A percentile compares a stretch with the other conserved stretches of the same genome.
These are phyloP conservation scores for Eueremaeus valkanovi DNA, from an alignment of 2,888 invertebrate genomes.

Conservation along the genomic window DNA sequence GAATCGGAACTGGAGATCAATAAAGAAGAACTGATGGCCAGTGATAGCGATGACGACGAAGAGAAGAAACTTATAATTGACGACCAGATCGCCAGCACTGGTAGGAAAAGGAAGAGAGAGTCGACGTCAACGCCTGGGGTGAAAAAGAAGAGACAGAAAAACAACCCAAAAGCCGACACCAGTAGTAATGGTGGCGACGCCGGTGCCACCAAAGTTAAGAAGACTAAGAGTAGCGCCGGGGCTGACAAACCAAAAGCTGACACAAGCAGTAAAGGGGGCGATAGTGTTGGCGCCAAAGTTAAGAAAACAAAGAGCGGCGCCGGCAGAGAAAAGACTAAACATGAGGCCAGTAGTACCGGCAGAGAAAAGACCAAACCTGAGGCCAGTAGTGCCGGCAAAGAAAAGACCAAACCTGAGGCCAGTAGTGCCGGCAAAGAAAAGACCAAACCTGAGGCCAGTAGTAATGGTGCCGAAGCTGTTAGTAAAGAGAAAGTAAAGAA, in stretches of 20 bases:
- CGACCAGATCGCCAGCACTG: conserved; percentile 48
- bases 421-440: neutral
- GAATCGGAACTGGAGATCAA: conserved; percentile 38
- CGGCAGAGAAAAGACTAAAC: too few species aligned
- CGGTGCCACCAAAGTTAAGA: neutral
- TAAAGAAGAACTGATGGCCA: neutral
- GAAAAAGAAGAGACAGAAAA: too few species aligned
- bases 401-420: conserved; percentile 21
- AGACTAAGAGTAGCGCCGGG: neutral
- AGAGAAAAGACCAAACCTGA: too few species aligned
- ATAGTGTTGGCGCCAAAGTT: too few species aligned
- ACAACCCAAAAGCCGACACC: too few species aligned
- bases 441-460: conserved; percentile 12
- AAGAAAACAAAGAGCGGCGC: too few species aligned
- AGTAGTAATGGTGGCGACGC: too few species aligned
- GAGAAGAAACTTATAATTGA: conserved; percentile 52
- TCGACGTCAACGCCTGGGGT: too few species aligned
- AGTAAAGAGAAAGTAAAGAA: conserved; percentile 11
- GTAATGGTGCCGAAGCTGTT: neutral
- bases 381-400: neutral
- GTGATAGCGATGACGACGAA: conserved; percentile 46
- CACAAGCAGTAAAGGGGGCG: too few species aligned
- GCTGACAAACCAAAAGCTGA: neutral
- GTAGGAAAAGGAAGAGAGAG: neutral
- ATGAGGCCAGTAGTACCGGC: too few species aligned